Evolutionary conservation across 2,888 invertebrate species (phyloP), one percentile per base, ranked within the genome.

Genomic region (Meteorus cinctellus): DNA sequence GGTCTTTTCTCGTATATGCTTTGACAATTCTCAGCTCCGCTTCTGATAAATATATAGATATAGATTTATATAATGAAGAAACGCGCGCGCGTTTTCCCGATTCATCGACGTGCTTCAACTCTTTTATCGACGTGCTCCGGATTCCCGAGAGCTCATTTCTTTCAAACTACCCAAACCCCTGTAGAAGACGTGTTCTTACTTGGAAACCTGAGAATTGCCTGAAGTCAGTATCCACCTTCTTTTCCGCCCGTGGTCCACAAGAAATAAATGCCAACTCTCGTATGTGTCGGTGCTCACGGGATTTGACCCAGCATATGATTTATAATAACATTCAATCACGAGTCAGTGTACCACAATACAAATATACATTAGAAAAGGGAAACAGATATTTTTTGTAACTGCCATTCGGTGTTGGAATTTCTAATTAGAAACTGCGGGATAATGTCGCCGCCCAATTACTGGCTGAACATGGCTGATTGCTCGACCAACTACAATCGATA

Each of bases 361-460:
- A 4, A 19, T 19, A 19, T 8, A 55, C 4, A 55, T n/a, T 19
- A 24, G 14, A 48, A 24, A 12, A 62, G 27, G 14, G 4, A 62
- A 29, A 24, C 1, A 27, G 27, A 60, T 27, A 24, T 62, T 79
- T 81, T 77, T 70, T 34, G 34, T 19, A 55, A 24, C 68, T 31
- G 71, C 27, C 48, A 76, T 55, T 77, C 79, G 78, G 74, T 76
- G 79, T 80, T 74, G 77, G 76, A 77, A 77, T 77, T 55, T 74
- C 74, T 82, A 81, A 82, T 82, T 82, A 81, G 78, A 77, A 80
- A 79, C 72, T 71, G 79, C 10, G 79, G 81, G 75, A 77, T 76
- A 77, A 81, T 81, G 79, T 77, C 80, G 78, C 74, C 6, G 55
- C 19, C 55, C 79, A 81, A 82, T 82, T 82, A 80, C 78, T 70